Conservation (phyloP, 2,888 invertebrate genomes). For the Urechis unicinctus region DNA sequence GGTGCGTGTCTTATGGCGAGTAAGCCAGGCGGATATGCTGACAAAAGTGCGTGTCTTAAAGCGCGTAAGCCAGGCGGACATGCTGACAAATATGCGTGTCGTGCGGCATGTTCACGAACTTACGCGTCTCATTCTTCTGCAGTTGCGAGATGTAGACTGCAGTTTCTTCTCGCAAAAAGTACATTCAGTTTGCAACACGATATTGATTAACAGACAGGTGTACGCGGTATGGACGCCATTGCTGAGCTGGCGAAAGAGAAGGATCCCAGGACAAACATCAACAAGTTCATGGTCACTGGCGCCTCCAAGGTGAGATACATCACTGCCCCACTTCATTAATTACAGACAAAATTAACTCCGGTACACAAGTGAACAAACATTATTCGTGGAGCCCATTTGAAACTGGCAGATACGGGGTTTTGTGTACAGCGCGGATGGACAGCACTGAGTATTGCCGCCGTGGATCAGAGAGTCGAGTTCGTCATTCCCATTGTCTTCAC, state of each 20-base stretch:
- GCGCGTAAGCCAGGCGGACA: too few relatives aligned
- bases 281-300: conserved; percentile 11
- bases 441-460: conserved; percentile 38
- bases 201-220: conserved; percentile 7
- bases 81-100: too few relatives aligned
- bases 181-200: too few relatives aligned
- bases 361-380: not conserved
- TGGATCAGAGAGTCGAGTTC: conserved; percentile 34
- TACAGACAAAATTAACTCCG: not conserved
- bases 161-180: too few relatives aligned
- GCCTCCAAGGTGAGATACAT: conserved; percentile 15
- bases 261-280: conserved; percentile 6
- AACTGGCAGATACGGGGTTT: not conserved
- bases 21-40: too few relatives aligned
- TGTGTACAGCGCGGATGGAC: conserved; percentile 36
- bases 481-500: conserved; percentile 40
- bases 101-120: too few relatives aligned
- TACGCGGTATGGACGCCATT: conserved; percentile 13
- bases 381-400: not conserved
- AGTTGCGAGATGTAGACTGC: too few relatives aligned
- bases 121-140: too few relatives aligned
- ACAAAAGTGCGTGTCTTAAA: too few relatives aligned
- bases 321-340: too few relatives aligned
- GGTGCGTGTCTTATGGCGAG: too few relatives aligned
- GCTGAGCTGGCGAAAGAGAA: conserved; percentile 5